phyloP scores from a whole-genome alignment of 2,888 invertebrate genomes.

The Eilema griseolum region DNA sequence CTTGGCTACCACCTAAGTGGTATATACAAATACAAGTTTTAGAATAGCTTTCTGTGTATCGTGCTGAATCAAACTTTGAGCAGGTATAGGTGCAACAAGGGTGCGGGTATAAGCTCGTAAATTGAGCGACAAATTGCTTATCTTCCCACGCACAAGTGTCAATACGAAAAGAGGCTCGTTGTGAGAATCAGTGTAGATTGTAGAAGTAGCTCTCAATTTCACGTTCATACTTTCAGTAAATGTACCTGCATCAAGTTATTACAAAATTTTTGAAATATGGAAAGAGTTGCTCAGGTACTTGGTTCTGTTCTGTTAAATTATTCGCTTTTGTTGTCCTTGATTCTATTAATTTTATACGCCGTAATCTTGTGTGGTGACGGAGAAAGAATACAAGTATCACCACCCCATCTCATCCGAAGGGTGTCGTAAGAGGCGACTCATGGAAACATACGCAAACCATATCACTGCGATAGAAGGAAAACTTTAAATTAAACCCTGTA shows the following conservation, averaged over 20 bases:
- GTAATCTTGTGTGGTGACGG: too few species aligned
- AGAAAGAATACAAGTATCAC: too few species aligned
- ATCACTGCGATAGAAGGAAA: too few species aligned
- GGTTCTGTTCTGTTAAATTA: not conserved
- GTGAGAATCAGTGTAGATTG: not conserved
- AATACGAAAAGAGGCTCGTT: conserved; percentile 32
- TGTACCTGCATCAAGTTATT: not conserved
- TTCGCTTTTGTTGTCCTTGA: not conserved
- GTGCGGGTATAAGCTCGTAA: not conserved
- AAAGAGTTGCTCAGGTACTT: not conserved
- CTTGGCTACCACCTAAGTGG: too few species aligned
- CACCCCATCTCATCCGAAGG: too few species aligned
- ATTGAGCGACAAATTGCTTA: conserved; percentile 7
- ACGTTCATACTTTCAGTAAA: not conserved
- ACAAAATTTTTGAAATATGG: not conserved
- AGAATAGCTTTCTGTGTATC: not conserved
- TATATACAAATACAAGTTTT: too few species aligned
- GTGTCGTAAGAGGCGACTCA: too few species aligned
- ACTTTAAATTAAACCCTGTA: too few species aligned
- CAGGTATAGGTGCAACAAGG: not conserved
- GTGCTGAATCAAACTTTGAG: not conserved
- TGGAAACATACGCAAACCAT: too few species aligned
- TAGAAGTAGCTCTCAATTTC: not conserved
- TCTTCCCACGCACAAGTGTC: conserved; percentile 37
- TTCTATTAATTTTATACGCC: not conserved